These are phyloP conservation scores for Mormyrus proboscirostris DNA, from an alignment of 2,797 vertebrate genomes.

Conservation along the genomic window DNA sequence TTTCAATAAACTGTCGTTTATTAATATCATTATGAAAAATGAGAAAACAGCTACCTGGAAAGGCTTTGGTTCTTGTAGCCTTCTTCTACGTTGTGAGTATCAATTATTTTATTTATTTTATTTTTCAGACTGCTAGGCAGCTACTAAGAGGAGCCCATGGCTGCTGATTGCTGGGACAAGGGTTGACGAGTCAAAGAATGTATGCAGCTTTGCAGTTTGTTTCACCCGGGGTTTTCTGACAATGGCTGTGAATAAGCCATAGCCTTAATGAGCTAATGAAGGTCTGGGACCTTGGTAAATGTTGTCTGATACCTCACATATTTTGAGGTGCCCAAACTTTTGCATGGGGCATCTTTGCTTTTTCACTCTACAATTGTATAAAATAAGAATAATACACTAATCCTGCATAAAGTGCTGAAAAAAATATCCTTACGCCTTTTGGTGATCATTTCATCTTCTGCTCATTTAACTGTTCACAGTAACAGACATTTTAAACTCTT, in stretches of 20 bases:
- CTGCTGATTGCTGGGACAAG: neutral
- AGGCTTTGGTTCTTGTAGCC: neutral
- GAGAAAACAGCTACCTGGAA: neutral
- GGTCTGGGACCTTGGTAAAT: neutral
- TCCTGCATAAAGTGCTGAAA: neutral
- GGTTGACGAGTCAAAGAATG: neutral
- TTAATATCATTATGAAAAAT: neutral
- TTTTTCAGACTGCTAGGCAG: neutral
- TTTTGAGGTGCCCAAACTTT: neutral
- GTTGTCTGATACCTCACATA: neutral
- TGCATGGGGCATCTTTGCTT: neutral
- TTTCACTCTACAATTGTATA: neutral
- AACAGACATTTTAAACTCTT: neutral
- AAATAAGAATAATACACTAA: neutral
- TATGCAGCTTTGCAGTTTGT: neutral
- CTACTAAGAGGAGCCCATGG: neutral
- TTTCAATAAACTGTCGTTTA: neutral
- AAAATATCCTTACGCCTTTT: neutral
- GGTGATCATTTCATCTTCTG: neutral
- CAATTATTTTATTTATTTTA: neutral
- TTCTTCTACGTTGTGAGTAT: neutral
- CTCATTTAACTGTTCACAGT: neutral
- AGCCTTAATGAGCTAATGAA: neutral
- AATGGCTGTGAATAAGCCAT: neutral
- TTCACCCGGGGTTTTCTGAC: neutral